Evolutionary conservation across 2,113 vertebrate genomes (phyloP).

Genomic region (Pachycephala philippinensis): DNA sequence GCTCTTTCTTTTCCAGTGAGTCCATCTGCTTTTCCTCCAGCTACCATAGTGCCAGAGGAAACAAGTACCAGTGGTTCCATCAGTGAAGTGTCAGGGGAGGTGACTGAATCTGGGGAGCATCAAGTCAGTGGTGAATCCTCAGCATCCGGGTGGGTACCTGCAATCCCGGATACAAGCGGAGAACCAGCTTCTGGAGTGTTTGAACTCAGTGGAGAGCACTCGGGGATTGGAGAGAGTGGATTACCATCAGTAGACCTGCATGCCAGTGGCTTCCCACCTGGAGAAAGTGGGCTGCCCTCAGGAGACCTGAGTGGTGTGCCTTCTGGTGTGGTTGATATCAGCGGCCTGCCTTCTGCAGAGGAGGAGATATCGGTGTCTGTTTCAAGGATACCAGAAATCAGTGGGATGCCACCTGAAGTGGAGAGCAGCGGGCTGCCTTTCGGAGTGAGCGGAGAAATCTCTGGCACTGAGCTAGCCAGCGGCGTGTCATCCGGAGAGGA

Average conservation of each 20-base stretch:
- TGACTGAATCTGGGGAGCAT: slow-evolving; percentile 2
- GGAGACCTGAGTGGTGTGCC: slow-evolving; percentile 41
- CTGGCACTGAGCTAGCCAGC: slow-evolving; percentile 64
- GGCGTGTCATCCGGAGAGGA: slow-evolving; percentile 70
- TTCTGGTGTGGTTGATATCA: slow-evolving; percentile 67
- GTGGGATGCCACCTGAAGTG: slow-evolving; percentile 40
- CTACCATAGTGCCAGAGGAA: slow-evolving; percentile 47
- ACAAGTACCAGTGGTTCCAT: slow-evolving; percentile 22
- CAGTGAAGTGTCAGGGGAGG: slow-evolving; percentile 61
- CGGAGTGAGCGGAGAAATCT: slow-evolving; percentile 71
- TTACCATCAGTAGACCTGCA: slow-evolving; percentile 70
- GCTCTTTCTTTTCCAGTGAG: slow-evolving; percentile 57
- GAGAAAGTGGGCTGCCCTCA: slow-evolving; percentile 67
- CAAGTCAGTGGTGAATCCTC: slow-evolving; percentile 45
- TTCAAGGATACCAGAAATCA: slow-evolving; percentile 63
- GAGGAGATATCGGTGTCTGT: slow-evolving; percentile 62
- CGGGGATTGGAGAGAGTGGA: slow-evolving; percentile 65
- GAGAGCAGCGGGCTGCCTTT: slow-evolving; percentile 75
- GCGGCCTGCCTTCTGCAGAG: slow-evolving; percentile 74
- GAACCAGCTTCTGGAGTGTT: slow-evolving; percentile 52
- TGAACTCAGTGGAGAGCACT: slow-evolving; percentile 60
- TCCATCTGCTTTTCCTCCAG: slow-evolving; percentile 69
- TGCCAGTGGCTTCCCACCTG: slow-evolving; percentile 53
- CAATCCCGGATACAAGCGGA: slow-evolving; percentile 62
- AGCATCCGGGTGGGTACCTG: slow-evolving; percentile 56